A percentile compares a stretch with the other conserved stretches of the same genome.
Evolutionary conservation across 1,140 invertebrate genomes (phyloP).

Genomic region (Ruditapes philippinarum): DNA sequence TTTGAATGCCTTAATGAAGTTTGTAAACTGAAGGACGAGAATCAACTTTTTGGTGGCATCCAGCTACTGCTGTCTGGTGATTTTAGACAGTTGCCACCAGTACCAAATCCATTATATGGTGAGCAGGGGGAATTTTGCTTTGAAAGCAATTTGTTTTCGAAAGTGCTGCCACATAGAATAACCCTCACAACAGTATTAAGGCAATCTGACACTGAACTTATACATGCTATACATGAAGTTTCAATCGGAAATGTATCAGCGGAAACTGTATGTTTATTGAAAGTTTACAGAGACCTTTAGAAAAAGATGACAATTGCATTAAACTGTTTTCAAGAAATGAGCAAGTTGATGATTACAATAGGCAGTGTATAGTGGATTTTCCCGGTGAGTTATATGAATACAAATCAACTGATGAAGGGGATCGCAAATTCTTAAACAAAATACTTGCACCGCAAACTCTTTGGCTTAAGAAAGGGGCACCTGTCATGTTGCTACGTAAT

Average conservation of each 20-base stretch:
- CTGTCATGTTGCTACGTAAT: neutral
- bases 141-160: neutral
- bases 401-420: neutral
- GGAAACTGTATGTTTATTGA: neutral
- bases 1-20: neutral
- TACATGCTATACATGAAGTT: neutral
- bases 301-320: too few species aligned
- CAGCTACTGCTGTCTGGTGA: slow-evolving; percentile 13
- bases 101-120: neutral
- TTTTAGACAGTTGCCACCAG: slow-evolving; percentile 22
- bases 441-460: neutral
- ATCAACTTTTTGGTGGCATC: slow-evolving; percentile 18
- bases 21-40: neutral
- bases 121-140: slow-evolving; percentile 7
- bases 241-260: neutral
- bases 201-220: neutral
- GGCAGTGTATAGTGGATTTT: neutral
- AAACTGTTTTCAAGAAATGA: slow-evolving; percentile 21
- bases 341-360: neutral
- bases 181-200: neutral
- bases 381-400: slow-evolving; percentile 3
- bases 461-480: slow-evolving; percentile 6
- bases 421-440: neutral
- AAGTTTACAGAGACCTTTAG: neutral
- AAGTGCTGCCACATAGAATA: slow-evolving; percentile 13